These are phyloP conservation scores for Hycleus phaleratus DNA, from an alignment of 1,140 invertebrate genomes.

Conservation along the genomic window DNA sequence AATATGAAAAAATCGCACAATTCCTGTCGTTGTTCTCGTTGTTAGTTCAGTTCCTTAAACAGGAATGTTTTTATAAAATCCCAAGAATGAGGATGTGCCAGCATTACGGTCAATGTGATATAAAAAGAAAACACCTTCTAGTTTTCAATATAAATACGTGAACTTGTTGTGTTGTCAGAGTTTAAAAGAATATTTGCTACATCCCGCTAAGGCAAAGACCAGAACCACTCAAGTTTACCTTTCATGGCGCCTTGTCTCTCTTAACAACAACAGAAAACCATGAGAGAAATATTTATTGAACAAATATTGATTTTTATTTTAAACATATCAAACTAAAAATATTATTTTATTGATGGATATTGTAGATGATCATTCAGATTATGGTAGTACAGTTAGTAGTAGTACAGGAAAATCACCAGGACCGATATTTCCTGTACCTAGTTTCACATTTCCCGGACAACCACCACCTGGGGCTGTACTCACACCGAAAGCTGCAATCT, in stretches of 20 bases:
- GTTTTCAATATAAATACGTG: conserved; percentile 11
- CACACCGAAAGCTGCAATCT: conserved; percentile 61
- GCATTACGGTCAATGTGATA: too few relatives aligned
- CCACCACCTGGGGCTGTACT: conserved; percentile 49
- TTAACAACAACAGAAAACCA: not conserved
- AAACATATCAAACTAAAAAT: too few relatives aligned
- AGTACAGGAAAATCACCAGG: conserved; percentile 50
- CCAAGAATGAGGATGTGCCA: conserved; percentile 8
- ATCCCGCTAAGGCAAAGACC: conserved; percentile 11
- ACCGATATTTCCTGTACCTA: conserved; percentile 43
- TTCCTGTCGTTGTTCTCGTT: not conserved
- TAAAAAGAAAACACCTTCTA: too few relatives aligned
- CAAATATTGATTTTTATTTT: not conserved
- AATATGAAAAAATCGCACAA: not conserved
- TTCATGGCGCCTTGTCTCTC: conserved; percentile 10
- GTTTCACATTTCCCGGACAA: conserved; percentile 46
- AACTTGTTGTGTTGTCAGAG: conserved; percentile 10
- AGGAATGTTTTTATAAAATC: not conserved
- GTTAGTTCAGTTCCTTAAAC: too few relatives aligned
- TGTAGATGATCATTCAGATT: conserved; percentile 54
- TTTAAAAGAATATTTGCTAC: not conserved
- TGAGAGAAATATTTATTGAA: conserved; percentile 12
- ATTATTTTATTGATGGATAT: not conserved
- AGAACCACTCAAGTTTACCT: conserved; percentile 10
- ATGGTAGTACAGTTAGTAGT: conserved; percentile 52